Conservation (phyloP, 2,888 invertebrate genomes). For the Dicycla oo region DNA sequence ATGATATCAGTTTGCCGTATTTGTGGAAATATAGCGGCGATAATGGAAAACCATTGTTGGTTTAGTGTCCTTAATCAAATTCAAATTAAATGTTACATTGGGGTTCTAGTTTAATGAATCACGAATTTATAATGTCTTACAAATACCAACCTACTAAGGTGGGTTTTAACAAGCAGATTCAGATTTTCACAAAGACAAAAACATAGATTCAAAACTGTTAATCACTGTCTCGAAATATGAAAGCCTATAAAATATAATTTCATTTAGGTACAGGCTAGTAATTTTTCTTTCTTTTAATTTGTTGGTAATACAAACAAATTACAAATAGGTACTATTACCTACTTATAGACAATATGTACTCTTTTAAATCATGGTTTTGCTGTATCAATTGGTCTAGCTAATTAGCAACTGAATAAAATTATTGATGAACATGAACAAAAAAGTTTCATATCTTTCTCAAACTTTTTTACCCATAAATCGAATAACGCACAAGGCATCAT, state of each 20-base stretch:
- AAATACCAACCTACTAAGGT: neutral
- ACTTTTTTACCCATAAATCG: neutral
- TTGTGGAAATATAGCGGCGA: slow-evolving; percentile 8
- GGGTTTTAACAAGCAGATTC: neutral
- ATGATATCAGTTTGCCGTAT: slow-evolving; percentile 33
- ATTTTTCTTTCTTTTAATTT: neutral
- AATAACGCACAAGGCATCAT: neutral
- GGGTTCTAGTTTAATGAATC: neutral
- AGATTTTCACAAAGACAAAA: neutral
- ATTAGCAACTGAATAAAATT: neutral
- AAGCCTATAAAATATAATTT: neutral
- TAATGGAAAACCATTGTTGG: slow-evolving; percentile 8
- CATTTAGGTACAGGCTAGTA: neutral
- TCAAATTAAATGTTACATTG: neutral
- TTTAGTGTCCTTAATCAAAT: slow-evolving; percentile 25
- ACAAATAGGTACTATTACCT: too few relatives aligned
- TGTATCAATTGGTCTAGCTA: neutral
- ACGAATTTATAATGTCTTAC: neutral
- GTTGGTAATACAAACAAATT: neutral
- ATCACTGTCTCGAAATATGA: neutral
- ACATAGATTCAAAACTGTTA: neutral
- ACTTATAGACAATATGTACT: too few relatives aligned
- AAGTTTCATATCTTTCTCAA: neutral
- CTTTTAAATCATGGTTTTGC: neutral
- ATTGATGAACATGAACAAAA: neutral